Base-by-base conservation (phyloP, 2,113 vertebrate species). In the Galbula dea region DNA sequence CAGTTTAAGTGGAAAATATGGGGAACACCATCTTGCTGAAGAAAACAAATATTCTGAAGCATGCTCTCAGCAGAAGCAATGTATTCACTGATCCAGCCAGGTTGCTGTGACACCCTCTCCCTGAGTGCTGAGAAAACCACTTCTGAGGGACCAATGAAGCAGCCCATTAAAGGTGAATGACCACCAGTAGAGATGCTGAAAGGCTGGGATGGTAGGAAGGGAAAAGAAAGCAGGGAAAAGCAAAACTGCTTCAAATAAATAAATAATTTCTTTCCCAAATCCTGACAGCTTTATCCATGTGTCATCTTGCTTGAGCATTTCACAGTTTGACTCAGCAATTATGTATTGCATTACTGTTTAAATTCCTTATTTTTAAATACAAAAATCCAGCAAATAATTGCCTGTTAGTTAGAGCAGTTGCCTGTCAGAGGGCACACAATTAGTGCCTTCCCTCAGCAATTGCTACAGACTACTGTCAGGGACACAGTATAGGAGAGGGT, bases 171-270 rank as follows among this genome's bases (percentile, higher is more conserved):
- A 68, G n/a, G 20, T 65, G 11, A 75, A 26, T 0, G 4, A 27
- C 10, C 24, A 26, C 10, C 0, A 0, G 15, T 11, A 0, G 2
- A 86, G 37, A 49, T 24, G 16, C 34, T n/a, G 43, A 75, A 81
- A 49, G 21, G 11, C 18, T 86, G 68, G 11, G 43, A 63, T 83
- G 26, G 43, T n/a, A 7, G 2, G 6, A 21, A 11, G 34, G 16
- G 7, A 15, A 49, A 69, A 63, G 48, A 39, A 62, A 41, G 32
- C 49, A 58, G 16, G 10, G 36, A 49, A 84, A 75, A 87, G 30
- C 29, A 67, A 49, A 83, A 37, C 15, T 17, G 11, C 21, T 82
- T 86, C 80, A 75, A 59, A 83, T 74, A 67, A 86, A 75, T 75
- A 85, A 85, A 86, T 46, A 75, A 63, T 26, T 41, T 46, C 26